Conservation (phyloP, 1,140 invertebrate genomes). For the Drosophila bipectinata region DNA sequence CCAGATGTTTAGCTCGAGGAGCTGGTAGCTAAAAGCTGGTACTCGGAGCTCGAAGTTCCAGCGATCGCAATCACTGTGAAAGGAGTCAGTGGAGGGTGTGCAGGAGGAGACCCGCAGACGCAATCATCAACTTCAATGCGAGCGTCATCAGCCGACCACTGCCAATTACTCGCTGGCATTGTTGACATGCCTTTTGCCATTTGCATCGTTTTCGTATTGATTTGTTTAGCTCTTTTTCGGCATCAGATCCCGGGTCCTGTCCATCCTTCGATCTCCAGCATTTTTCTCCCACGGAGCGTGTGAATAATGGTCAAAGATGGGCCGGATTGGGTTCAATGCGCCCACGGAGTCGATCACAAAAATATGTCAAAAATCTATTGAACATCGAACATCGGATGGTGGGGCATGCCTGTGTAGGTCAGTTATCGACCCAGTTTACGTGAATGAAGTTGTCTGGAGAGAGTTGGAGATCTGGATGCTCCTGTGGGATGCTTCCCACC, state of each 20-base stretch:
- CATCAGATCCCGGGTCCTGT: background rate
- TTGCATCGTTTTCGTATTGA: constrained; percentile 82
- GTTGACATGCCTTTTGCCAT: constrained; percentile 78
- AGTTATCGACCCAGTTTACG: constrained; percentile 76
- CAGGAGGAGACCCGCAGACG: constrained; percentile 15
- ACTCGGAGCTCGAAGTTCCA: constrained; percentile 3
- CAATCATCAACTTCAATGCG: constrained; percentile 77
- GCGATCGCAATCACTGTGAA: constrained; percentile 60
- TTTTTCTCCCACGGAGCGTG: constrained; percentile 81
- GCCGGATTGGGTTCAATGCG: constrained; percentile 48
- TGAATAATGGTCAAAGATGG: constrained; percentile 59
- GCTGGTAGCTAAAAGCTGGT: background rate
- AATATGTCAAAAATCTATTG: constrained; percentile 77
- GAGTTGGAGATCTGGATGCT: background rate
- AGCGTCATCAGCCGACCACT: constrained; percentile 59
- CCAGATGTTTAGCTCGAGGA: constrained; percentile 74
- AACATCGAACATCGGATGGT: constrained; percentile 22
- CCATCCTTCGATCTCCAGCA: constrained; percentile 36
- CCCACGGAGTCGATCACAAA: constrained; percentile 31
- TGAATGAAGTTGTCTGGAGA: constrained; percentile 13
- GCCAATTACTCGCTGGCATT: constrained; percentile 79
- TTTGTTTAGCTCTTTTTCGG: constrained; percentile 73
- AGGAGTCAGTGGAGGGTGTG: background rate
- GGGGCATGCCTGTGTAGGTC: constrained; percentile 66
- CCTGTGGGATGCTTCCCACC: background rate